Evolutionary conservation across 2,113 vertebrate species (phyloP).

Genomic region (Ariopsis seemanni): DNA sequence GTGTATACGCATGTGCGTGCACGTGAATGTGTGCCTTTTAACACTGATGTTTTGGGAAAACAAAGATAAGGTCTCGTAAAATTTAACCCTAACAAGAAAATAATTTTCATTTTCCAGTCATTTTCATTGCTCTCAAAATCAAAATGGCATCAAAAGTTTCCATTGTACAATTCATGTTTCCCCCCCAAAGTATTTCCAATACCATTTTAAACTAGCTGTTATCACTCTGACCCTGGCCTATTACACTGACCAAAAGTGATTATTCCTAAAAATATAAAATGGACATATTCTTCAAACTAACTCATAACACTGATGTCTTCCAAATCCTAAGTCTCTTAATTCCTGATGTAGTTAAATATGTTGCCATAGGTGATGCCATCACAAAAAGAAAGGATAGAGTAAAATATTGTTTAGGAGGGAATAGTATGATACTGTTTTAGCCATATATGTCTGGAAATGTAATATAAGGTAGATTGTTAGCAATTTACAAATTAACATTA

Average conservation of each 20-base stretch:
- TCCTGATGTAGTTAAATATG: slow-evolving; percentile 9
- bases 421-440: slow-evolving; percentile 26
- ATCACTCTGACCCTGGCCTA: slow-evolving; percentile 24
- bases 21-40: slow-evolving; percentile 39
- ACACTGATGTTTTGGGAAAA: slow-evolving; percentile 49
- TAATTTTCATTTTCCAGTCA: slow-evolving; percentile 16
- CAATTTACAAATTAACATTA: background rate
- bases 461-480: background rate
- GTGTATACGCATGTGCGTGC: slow-evolving; percentile 25
- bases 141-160: slow-evolving; percentile 20
- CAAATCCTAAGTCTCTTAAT: background rate
- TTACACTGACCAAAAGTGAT: slow-evolving; percentile 46
- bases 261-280: slow-evolving; percentile 43
- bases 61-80: slow-evolving; percentile 52
- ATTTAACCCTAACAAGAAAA: slow-evolving; percentile 46
- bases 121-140: slow-evolving; percentile 17
- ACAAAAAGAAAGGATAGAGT: slow-evolving; percentile 57
- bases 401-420: slow-evolving; percentile 37
- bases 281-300: slow-evolving; percentile 29
- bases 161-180: background rate
- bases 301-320: background rate
- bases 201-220: slow-evolving; percentile 32
- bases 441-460: slow-evolving; percentile 20
- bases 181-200: background rate
- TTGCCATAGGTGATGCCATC: slow-evolving; percentile 59